Conservation (phyloP, 2,113 vertebrate species). For the Atractosteus spatula region DNA sequence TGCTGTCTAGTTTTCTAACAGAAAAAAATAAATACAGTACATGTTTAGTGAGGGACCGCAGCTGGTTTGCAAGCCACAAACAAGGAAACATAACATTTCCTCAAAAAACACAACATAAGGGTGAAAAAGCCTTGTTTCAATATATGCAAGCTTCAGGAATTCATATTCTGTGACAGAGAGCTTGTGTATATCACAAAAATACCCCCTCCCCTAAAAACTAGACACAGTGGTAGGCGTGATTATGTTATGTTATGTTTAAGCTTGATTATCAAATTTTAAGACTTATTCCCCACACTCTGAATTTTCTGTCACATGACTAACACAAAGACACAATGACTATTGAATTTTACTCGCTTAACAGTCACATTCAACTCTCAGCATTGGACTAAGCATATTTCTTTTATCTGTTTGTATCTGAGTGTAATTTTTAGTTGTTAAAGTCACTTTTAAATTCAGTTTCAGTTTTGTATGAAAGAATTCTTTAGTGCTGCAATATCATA, state of each 20-base stretch:
- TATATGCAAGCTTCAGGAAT: conserved; percentile 60
- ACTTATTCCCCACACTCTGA: conserved; percentile 59
- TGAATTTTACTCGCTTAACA: conserved; percentile 44
- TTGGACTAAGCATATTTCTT: too few species aligned
- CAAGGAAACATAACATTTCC: too few species aligned
- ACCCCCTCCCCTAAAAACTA: conserved; percentile 61
- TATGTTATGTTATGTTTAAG: conserved; percentile 70
- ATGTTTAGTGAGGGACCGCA: too few species aligned
- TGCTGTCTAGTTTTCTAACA: too few species aligned
- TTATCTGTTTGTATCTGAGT: too few species aligned
- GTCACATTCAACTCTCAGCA: not conserved
- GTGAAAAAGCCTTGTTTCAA: conserved; percentile 54
- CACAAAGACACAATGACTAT: conserved; percentile 62
- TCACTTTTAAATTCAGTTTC: too few species aligned
- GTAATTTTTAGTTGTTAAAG: too few species aligned
- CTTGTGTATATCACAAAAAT: conserved; percentile 29
- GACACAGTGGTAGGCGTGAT: conserved; percentile 53
- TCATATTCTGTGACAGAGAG: conserved; percentile 44
- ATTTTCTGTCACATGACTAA: conserved; percentile 67
- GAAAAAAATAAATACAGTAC: too few species aligned
- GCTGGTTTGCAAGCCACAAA: too few species aligned
- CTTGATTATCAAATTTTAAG: conserved; percentile 59
- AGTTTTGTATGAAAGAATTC: too few species aligned
- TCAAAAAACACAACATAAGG: not conserved
- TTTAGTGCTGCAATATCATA: too few species aligned